Evolutionary conservation across 2,797 vertebrate genomes (phyloP).

Genomic region (Merluccius polli): DNA sequence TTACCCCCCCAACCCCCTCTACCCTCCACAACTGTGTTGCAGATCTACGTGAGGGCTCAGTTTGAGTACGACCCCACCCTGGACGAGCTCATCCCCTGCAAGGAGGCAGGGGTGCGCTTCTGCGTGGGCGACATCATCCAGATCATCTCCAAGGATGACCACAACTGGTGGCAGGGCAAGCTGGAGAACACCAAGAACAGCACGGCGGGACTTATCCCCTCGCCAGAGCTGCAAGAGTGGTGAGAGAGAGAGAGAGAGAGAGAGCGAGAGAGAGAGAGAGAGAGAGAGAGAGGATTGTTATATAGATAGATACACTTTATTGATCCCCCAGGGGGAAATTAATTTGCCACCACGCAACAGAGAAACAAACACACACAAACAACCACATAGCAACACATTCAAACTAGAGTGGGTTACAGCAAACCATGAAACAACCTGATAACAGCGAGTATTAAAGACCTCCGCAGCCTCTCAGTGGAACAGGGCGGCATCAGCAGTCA

Average conservation of each 20-base stretch:
- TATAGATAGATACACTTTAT: neutral
- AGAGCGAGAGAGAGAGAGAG: too few relatives aligned
- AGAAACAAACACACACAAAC: neutral
- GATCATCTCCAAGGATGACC: slow-evolving; percentile 91
- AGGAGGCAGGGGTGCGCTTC: slow-evolving; percentile 88
- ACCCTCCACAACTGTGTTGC: slow-evolving; percentile 61
- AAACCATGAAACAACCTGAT: neutral
- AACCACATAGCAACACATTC: neutral
- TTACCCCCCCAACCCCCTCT: slow-evolving; percentile 33
- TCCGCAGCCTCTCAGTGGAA: neutral
- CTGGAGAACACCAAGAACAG: slow-evolving; percentile 89
- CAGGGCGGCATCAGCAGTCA: neutral
- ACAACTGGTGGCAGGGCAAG: slow-evolving; percentile 92
- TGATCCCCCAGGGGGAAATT: neutral
- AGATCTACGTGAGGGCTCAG: slow-evolving; percentile 91
- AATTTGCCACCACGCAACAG: neutral
- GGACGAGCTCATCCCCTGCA: slow-evolving; percentile 90
- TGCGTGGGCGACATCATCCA: slow-evolving; percentile 88
- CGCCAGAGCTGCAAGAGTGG: slow-evolving; percentile 51
- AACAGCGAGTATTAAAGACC: too few relatives aligned
- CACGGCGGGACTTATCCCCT: slow-evolving; percentile 88
- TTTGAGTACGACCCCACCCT: slow-evolving; percentile 88
- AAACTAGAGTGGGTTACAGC: neutral
- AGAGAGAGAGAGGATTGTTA: too few relatives aligned
- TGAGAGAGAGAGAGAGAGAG: neutral